Evolutionary conservation across 2,797 vertebrate genomes (phyloP).

Genomic region (Enoplosus armatus): DNA sequence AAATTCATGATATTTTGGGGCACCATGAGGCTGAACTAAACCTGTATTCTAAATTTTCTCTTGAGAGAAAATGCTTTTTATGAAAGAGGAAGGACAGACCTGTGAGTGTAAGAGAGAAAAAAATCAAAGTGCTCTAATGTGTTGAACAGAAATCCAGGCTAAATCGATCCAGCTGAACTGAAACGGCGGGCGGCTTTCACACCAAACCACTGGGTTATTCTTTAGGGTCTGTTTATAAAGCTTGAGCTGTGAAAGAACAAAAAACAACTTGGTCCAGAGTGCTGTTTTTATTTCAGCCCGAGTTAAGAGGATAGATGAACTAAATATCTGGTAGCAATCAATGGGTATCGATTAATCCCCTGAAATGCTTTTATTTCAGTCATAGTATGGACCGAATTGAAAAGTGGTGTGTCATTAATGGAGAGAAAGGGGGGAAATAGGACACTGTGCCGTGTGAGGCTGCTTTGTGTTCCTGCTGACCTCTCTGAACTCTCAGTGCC

Average conservation of each 20-base stretch:
- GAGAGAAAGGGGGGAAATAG: conserved; percentile 20
- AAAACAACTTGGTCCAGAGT: conserved; percentile 27
- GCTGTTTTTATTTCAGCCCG: conserved; percentile 46
- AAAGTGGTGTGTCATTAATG: conserved; percentile 39
- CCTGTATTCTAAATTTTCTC: neutral
- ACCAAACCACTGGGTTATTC: conserved; percentile 44
- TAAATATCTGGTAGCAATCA: conserved; percentile 72
- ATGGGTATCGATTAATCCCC: conserved; percentile 61
- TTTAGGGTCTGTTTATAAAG: conserved; percentile 62
- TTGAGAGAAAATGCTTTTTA: neutral
- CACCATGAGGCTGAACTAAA: neutral
- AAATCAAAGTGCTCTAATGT: conserved; percentile 47
- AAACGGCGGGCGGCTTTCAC: conserved; percentile 48
- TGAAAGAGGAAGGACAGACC: conserved; percentile 7
- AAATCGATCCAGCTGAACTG: conserved; percentile 59
- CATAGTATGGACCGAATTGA: conserved; percentile 18
- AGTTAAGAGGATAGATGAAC: conserved; percentile 65
- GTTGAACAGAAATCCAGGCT: conserved; percentile 52
- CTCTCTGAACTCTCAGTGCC: conserved; percentile 1
- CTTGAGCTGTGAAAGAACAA: conserved; percentile 39
- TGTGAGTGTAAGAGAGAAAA: neutral
- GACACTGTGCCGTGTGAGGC: conserved; percentile 24
- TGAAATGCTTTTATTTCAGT: conserved; percentile 65
- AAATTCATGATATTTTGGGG: conserved; percentile 1
- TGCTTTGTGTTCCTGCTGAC: conserved; percentile 18